A percentile compares a stretch with the other conserved stretches of the same genome.
Evolutionary conservation across 2,113 vertebrate species (phyloP).

Genomic region (Chinchilla lanigera): DNA sequence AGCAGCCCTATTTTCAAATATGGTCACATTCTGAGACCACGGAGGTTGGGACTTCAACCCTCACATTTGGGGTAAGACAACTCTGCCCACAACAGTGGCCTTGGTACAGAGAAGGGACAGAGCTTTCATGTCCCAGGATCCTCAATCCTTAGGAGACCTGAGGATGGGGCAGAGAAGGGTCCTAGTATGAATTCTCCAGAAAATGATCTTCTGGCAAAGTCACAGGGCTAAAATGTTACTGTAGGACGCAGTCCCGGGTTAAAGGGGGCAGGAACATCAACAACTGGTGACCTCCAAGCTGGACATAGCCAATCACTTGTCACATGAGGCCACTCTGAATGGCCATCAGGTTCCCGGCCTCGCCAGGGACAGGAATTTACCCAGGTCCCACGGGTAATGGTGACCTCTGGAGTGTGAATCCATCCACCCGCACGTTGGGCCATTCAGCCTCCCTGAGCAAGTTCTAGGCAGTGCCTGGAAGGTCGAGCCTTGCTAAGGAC

Average conservation of each 20-base stretch:
- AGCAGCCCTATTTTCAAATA: background rate
- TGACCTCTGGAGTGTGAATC: background rate
- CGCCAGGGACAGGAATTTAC: background rate
- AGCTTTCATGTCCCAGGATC: background rate
- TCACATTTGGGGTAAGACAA: background rate
- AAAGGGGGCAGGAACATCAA: background rate
- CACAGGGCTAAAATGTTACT: accelerated
- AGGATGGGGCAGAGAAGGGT: background rate
- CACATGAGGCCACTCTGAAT: background rate
- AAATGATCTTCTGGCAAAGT: background rate
- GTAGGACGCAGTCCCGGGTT: background rate
- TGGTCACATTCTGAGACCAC: background rate
- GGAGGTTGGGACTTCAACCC: background rate
- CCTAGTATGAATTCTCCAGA: background rate
- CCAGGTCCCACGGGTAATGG: background rate
- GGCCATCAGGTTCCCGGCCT: no score
- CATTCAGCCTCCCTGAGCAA: background rate
- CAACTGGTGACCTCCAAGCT: background rate
- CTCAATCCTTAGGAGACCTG: background rate
- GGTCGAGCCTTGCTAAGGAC: background rate
- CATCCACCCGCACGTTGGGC: accelerated
- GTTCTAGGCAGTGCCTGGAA: background rate
- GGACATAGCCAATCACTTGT: background rate
- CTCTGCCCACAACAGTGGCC: background rate
- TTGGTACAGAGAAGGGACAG: accelerated